Base-by-base conservation (phyloP, 1,140 invertebrate genomes). In the Hyposmocoma kahamanoa region DNA sequence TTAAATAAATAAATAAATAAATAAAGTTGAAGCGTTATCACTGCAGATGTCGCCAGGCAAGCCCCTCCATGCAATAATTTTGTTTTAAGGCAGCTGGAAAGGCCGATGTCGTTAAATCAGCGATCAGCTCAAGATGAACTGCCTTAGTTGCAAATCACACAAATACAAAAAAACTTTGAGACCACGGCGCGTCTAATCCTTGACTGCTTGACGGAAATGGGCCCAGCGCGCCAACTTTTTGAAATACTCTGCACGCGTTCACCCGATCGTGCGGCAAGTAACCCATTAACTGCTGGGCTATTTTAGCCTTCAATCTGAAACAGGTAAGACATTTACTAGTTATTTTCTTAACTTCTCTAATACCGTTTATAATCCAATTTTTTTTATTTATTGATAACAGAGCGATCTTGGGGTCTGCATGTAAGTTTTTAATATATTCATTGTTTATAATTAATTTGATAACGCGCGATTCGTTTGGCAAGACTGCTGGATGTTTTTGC, bases 141-240 rank as follows among this genome's bases (percentile, higher is more conserved):
- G 53, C 57, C 38, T 62, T 52, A 15, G 54, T 50, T 4, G 45
- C 26, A 41, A 59, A 53, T 42, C 62, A 67, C 0, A 67, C 50
- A 41, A 70, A 67, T 9, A 70, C 8, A 13, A 41, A 42, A 8
- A 65, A 22, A 47, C 41, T 65, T 67, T 19, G 22, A 34, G 2
- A 60, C 9, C 24, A 56, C 39, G 10, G 41, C 21, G n/a, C 44
- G 46, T 15, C 50, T 63, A n/a, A 20, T 10, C 9, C 51, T 43
- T 22, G 47, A 42, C 5, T 48, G 28, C 24, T 51, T 62, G 19
- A 60, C 41, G 11, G 15, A 11, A 38, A 71, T 53, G 1, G 81
- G 84, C 1, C 84, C 85, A 2, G 13, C 50, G n/a, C n/a, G n/a
- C 17, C 36, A 18, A 39, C n/a, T 19, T 39, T 39, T 19, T 39